Evolutionary conservation across 2,113 vertebrate genomes (phyloP).

Genomic region (Actenoides hombroni): DNA sequence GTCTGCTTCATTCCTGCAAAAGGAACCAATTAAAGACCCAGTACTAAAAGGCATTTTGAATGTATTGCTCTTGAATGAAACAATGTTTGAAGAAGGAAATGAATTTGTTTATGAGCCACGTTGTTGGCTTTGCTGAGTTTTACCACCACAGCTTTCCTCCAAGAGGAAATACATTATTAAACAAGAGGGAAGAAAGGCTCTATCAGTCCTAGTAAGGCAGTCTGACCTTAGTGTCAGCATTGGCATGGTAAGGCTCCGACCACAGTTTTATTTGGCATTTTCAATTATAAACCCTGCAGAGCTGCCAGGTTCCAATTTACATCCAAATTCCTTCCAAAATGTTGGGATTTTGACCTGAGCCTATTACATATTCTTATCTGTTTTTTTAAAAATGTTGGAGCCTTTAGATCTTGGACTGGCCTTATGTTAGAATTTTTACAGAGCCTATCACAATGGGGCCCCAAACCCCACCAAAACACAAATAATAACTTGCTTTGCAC

Average conservation of each 20-base stretch:
- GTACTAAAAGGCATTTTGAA: background rate
- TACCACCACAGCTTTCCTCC: slow-evolving; percentile 46
- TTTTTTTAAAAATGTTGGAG: background rate
- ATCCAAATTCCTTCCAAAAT: background rate
- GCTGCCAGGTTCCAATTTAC: background rate
- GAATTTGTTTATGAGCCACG: slow-evolving; percentile 38
- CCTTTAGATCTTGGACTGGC: background rate
- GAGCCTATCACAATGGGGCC: background rate
- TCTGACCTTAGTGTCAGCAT: background rate
- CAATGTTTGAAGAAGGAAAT: slow-evolving; percentile 55
- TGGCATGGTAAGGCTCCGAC: background rate
- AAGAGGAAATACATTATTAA: slow-evolving; percentile 47
- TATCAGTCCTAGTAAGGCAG: background rate
- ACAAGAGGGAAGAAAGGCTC: slow-evolving; percentile 10
- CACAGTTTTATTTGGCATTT: background rate
- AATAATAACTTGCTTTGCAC: background rate
- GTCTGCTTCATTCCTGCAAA: background rate
- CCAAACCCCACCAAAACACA: background rate
- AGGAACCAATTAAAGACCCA: background rate
- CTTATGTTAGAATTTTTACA: background rate
- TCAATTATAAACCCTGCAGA: background rate
- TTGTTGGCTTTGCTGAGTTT: slow-evolving; percentile 50
- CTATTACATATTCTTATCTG: background rate
- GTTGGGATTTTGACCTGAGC: background rate
- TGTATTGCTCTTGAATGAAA: slow-evolving; percentile 34